Base-by-base conservation (phyloP, 2,797 vertebrate species). In the Arnoldichthys spilopterus region DNA sequence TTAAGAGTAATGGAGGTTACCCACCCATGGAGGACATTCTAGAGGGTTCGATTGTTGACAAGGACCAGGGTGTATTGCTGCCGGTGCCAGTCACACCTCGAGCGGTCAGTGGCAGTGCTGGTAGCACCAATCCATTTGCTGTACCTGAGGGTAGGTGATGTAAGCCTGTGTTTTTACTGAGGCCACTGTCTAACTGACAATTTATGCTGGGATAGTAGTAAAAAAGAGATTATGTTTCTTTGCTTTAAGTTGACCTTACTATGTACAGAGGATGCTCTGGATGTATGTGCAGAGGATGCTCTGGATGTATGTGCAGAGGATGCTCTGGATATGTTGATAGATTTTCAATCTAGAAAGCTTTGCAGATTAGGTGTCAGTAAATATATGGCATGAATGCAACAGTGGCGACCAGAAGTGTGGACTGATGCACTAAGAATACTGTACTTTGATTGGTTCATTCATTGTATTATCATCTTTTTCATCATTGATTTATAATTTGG, bases 71-170 rank as follows among this genome's bases (percentile, higher is more conserved):
- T 47, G 85, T 93, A 12, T 73, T 92, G 24, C 81, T 93, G 43
- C 87, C 92, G 2, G 91, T 93, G 72, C 92, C 91, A 1, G 67
- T 86, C 47, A 89, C 88, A 78, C 87, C 82, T 6, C 84, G 83
- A n/a, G 87, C 78, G 2, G 62, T 87, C 54, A 82, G 76, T n/a
- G 18, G 79, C 54, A 61, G 26, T 12, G 7, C 34, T 40, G 58
- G 72, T 56, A 58, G 20, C 59, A 34, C 30, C 26, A 68, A 72
- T 58, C 54, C 81, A 18, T 59, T 82, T 69, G 54, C 58, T 26
- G 81, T 87, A 56, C 47, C 83, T 26, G 89, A 93, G 88, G 94
- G 94, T 95, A 94, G 91, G 94, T 94, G 78, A 69, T 59, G 54
- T 30, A 70, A 78, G 45, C 12, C n/a, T 30, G 18, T 66, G 54